These are phyloP conservation scores for Lasioglossum pauxillum DNA, from an alignment of 2,888 invertebrate species.

Conservation along the genomic window DNA sequence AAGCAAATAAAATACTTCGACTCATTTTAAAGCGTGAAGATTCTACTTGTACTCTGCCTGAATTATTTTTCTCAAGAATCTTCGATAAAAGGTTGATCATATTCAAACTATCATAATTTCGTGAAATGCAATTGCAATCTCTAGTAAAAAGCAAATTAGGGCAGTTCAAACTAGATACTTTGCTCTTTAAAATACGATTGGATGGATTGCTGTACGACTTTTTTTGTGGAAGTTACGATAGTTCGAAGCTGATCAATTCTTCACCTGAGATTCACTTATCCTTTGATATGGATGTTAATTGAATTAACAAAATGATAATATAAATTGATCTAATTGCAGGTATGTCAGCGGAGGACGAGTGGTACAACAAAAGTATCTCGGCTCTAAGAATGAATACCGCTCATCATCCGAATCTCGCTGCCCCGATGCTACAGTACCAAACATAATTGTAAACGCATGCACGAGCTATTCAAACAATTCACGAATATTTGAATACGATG, in stretches of 20 bases:
- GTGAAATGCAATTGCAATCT: no score
- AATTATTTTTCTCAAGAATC: no score
- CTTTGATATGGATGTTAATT: background rate
- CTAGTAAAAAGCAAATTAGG: no score
- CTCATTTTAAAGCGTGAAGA: no score
- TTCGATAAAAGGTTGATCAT: no score
- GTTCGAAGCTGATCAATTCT: background rate
- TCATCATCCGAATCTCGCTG: constrained; percentile 97
- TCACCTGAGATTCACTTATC: background rate
- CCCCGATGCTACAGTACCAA: constrained; percentile 99
- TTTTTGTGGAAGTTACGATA: background rate
- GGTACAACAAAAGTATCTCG: constrained; percentile 99
- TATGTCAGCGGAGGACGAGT: constrained; percentile 97
- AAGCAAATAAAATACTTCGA: no score
- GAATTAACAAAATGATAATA: background rate
- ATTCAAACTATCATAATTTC: no score
- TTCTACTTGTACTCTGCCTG: no score
- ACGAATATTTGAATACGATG: constrained; percentile 24
- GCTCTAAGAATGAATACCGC: constrained; percentile 98
- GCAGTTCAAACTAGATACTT: no score
- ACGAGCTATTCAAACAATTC: constrained; percentile 60
- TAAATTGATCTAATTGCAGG: constrained; percentile 86
- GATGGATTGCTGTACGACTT: background rate
- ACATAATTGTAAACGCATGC: constrained; percentile 89
- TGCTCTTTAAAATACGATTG: no score